These are phyloP conservation scores for Mesoligia furuncula DNA, from an alignment of 2,888 invertebrate species.

Conservation along the genomic window DNA sequence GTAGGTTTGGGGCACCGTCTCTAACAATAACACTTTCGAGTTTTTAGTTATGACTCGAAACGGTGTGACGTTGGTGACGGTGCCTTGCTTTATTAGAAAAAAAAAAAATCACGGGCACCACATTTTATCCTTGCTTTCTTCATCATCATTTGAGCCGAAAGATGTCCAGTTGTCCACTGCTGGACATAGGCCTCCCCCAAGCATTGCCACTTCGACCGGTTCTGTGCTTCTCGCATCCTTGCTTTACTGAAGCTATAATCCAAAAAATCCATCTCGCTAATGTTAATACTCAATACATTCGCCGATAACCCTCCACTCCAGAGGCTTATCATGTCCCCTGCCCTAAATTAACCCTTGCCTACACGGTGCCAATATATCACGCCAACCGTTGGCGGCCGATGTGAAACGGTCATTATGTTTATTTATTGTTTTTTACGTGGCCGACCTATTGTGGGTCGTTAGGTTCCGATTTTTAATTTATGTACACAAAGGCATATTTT, in stretches of 20 bases:
- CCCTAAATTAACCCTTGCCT: conserved; percentile 46
- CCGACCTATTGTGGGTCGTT: conserved; percentile 9
- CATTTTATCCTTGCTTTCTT: background rate
- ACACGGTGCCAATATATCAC: conserved; percentile 39
- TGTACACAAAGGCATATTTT: conserved; percentile 5
- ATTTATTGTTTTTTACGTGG: conserved; percentile 47
- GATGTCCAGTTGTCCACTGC: background rate
- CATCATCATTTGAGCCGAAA: background rate
- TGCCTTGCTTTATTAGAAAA: background rate
- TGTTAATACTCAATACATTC: conserved; percentile 20
- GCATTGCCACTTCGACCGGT: too few relatives aligned
- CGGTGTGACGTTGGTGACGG: background rate
- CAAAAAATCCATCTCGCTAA: conserved; percentile 9
- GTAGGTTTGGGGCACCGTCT: too few relatives aligned
- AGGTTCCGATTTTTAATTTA: conserved; percentile 5
- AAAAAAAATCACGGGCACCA: background rate
- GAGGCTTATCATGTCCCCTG: conserved; percentile 33
- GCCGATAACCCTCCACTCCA: conserved; percentile 25
- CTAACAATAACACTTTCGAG: too few relatives aligned
- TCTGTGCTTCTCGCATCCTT: background rate
- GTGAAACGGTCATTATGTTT: conserved; percentile 37
- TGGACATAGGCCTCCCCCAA: background rate
- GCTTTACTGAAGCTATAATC: too few relatives aligned
- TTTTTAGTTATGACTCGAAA: background rate
- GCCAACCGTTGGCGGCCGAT: conserved; percentile 20